Conservation (phyloP, 2,113 vertebrate genomes). For the Mesitornis unicolor region DNA sequence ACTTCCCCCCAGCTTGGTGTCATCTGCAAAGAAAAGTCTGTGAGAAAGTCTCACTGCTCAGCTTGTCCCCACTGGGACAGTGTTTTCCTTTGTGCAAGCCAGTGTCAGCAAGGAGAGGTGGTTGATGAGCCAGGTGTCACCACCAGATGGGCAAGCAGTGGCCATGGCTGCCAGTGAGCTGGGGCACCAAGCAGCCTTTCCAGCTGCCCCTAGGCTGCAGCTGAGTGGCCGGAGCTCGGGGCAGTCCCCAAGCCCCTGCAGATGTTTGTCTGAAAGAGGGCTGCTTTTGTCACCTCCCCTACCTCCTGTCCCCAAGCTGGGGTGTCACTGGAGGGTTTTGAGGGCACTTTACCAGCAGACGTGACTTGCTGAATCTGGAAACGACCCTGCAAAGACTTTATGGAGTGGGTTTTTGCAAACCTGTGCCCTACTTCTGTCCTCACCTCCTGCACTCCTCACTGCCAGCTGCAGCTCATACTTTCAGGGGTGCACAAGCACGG, state of each 20-base stretch:
- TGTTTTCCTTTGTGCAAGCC: background rate
- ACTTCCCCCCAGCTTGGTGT: too few species aligned
- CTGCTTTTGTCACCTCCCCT: background rate
- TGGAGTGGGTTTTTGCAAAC: accelerated
- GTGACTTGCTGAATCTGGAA: background rate
- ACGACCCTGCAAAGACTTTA: background rate
- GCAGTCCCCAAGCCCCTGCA: background rate
- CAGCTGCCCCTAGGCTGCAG: background rate
- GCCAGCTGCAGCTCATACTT: accelerated
- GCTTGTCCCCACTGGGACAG: accelerated
- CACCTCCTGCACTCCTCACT: accelerated
- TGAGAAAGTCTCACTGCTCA: background rate
- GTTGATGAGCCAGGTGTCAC: background rate
- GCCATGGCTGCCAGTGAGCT: accelerated
- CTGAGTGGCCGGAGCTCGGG: background rate
- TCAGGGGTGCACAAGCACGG: background rate
- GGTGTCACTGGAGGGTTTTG: background rate
- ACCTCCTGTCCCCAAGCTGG: accelerated
- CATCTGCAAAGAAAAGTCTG: too few species aligned
- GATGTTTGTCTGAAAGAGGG: background rate
- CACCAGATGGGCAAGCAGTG: background rate
- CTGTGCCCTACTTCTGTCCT: background rate
- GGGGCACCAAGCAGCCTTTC: background rate
- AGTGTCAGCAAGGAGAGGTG: background rate
- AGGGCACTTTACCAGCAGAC: background rate